A percentile compares a stretch with the other conserved stretches of the same genome.
These are phyloP conservation scores for Orchesellides sinensis DNA, from an alignment of 2,888 invertebrate genomes.

Conservation along the genomic window DNA sequence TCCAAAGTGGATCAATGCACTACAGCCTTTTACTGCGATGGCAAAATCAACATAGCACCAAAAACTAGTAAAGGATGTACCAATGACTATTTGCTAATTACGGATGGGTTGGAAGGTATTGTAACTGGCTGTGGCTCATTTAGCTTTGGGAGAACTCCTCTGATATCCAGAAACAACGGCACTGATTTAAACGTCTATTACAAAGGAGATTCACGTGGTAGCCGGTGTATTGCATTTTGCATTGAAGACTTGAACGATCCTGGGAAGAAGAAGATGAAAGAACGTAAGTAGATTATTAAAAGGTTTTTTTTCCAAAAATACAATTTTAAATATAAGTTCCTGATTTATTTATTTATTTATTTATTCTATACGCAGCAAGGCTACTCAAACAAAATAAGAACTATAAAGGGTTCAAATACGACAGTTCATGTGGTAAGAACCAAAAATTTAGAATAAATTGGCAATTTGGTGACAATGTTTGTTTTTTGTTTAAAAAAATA, in stretches of 20 bases:
- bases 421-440: too few relatives aligned
- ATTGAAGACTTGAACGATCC: slow-evolving; percentile 24
- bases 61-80: not conserved
- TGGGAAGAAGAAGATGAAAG: not conserved
- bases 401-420: too few relatives aligned
- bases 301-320: too few relatives aligned
- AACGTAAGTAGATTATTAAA: too few relatives aligned
- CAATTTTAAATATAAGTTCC: too few relatives aligned
- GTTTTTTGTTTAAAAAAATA: too few relatives aligned
- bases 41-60: slow-evolving; percentile 1
- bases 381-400: too few relatives aligned
- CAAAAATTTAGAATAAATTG: too few relatives aligned
- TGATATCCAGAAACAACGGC: slow-evolving; percentile 17
- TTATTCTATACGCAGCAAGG: too few relatives aligned
- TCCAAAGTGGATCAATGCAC: slow-evolving; percentile 16
- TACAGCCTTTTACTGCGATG: slow-evolving; percentile 19
- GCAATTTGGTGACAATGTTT: too few relatives aligned
- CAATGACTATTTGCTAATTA: slow-evolving; percentile 5
- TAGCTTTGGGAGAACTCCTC: slow-evolving; percentile 1
- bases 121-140: slow-evolving; percentile 23
- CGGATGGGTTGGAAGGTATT: slow-evolving; percentile 20
- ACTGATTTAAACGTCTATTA: slow-evolving; percentile 18
- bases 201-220: not conserved
- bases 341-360: too few relatives aligned
- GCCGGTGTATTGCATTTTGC: slow-evolving; percentile 23